A percentile compares a stretch with the other conserved stretches of the same genome.
These are phyloP conservation scores for Thomomys bottae DNA, from an alignment of 2,113 vertebrate species.

Conservation along the genomic window DNA sequence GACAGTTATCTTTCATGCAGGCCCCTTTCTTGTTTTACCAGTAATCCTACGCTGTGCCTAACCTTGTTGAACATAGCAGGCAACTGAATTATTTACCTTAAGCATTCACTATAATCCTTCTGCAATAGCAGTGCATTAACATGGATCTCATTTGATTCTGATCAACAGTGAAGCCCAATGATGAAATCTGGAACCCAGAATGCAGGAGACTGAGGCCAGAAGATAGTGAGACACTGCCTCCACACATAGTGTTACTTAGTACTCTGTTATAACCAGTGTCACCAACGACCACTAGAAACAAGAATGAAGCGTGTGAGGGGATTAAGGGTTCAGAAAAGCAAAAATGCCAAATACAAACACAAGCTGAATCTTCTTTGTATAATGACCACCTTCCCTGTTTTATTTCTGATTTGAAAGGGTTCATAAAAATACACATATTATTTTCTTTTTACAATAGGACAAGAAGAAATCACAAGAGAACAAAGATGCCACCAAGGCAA, in stretches of 20 bases:
- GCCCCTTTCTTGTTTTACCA: neutral
- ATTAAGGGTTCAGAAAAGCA: neutral
- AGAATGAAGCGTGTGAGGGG: neutral
- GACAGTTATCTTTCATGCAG: neutral
- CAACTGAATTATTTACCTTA: neutral
- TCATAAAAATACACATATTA: neutral
- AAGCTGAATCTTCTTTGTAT: neutral
- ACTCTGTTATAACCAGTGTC: too few relatives aligned
- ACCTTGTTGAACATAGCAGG: neutral
- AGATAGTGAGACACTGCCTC: too few relatives aligned
- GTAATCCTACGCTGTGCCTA: neutral
- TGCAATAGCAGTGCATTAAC: neutral
- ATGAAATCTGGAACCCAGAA: neutral
- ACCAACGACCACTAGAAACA: neutral
- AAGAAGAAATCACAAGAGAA: neutral
- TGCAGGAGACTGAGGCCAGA: too few relatives aligned
- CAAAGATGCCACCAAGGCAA: neutral
- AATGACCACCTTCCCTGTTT: neutral
- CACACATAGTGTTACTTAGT: too few relatives aligned
- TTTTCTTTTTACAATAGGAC: neutral
- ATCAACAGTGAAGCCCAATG: neutral
- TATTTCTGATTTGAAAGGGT: neutral
- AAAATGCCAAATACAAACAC: slow-evolving; percentile 13
- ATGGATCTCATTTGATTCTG: neutral
- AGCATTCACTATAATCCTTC: neutral